Conservation (phyloP, 2,797 vertebrate species). For the Pantherophis vulpinus region DNA sequence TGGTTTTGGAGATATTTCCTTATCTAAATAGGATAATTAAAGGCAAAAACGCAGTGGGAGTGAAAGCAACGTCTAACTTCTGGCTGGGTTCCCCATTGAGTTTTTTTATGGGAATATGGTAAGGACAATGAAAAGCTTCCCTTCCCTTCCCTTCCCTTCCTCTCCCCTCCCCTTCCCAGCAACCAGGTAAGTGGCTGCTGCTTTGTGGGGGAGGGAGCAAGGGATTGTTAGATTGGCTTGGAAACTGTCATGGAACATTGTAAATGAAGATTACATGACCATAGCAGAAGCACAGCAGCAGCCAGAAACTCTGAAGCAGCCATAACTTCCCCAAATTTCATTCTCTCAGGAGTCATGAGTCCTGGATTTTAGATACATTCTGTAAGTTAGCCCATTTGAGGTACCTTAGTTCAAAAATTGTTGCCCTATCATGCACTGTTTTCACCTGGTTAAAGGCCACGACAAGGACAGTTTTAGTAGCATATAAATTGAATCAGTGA, state of each 20-base stretch:
- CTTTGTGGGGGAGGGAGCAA: background rate
- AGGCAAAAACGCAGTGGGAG: background rate
- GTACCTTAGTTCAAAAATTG: background rate
- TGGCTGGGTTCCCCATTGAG: background rate
- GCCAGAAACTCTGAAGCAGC: background rate
- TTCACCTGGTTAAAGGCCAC: background rate
- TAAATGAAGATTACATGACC: background rate
- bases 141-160: too few species aligned
- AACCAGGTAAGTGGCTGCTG: background rate
- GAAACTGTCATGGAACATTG: background rate
- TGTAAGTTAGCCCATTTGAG: background rate
- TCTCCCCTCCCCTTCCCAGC: too few species aligned
- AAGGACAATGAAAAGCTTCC: background rate
- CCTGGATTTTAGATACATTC: background rate
- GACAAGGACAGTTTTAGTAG: background rate
- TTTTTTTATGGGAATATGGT: too few species aligned
- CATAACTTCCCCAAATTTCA: background rate
- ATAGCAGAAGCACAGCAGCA: background rate
- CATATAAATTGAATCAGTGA: background rate
- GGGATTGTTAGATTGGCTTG: background rate
- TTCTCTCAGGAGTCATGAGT: background rate
- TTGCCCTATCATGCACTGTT: background rate
- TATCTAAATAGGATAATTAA: background rate
- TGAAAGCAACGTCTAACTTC: background rate
- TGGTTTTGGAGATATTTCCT: background rate